Evolutionary conservation across 2,113 vertebrate species (phyloP).

Genomic region (Seriola quinqueradiata): DNA sequence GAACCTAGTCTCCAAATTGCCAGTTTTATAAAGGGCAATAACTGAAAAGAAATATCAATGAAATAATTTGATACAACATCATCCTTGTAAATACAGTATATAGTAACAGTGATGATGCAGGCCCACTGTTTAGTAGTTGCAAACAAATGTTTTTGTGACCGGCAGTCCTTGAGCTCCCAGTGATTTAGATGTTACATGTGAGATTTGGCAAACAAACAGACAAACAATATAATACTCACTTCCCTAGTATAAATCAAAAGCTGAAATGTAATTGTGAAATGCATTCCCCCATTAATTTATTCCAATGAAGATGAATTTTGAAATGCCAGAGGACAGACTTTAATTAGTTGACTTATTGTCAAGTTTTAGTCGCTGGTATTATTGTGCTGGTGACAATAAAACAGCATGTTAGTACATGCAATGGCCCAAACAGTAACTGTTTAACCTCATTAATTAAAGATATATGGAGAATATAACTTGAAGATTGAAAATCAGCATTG

Average conservation of each 20-base stretch:
- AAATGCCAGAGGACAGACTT: neutral
- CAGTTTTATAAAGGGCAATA: neutral
- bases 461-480: neutral
- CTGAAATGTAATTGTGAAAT: neutral
- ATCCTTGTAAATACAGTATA: neutral
- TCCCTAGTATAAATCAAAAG: neutral
- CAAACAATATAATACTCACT: neutral
- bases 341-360: neutral
- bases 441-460: neutral
- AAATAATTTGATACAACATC: neutral
- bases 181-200: neutral
- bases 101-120: neutral
- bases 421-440: neutral
- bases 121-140: neutral
- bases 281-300: neutral
- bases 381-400: neutral
- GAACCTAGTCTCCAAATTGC: neutral
- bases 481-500: neutral
- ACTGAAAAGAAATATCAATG: slow-evolving; percentile 9
- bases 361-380: neutral
- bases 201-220: neutral
- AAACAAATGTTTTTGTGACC: neutral
- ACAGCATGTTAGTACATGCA: neutral
- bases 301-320: neutral
- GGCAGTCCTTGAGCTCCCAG: neutral